phyloP scores from a whole-genome alignment of 1,140 invertebrate species.

The Drosophila watanabei region DNA sequence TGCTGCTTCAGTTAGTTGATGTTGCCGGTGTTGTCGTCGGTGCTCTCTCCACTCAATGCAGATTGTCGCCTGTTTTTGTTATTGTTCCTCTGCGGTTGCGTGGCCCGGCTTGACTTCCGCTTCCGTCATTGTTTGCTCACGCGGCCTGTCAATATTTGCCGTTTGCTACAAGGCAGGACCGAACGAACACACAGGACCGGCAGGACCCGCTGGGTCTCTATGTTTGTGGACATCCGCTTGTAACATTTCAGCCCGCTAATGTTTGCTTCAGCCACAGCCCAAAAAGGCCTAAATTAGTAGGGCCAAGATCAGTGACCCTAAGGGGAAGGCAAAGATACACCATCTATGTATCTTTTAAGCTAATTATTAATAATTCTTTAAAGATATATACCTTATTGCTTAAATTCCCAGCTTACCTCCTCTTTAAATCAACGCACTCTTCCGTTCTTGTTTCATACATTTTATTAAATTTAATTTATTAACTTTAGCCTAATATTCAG shows the following conservation, averaged over 20 bases:
- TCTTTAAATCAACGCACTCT: background rate
- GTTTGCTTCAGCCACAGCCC: constrained; percentile 34
- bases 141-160: constrained; percentile 77
- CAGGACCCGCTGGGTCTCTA: background rate
- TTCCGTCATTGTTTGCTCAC: constrained; percentile 68
- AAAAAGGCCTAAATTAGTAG: constrained; percentile 16
- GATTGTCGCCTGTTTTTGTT: constrained; percentile 48
- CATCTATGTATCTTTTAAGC: background rate
- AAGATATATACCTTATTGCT: background rate
- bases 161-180: constrained; percentile 65
- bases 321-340: background rate
- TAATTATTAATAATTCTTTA: background rate
- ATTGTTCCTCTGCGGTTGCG: constrained; percentile 68
- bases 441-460: constrained; percentile 58
- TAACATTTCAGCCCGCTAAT: constrained; percentile 33
- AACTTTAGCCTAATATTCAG: constrained; percentile 70
- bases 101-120: constrained; percentile 77
- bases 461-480: constrained; percentile 82
- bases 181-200: constrained; percentile 19
- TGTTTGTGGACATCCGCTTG: constrained; percentile 64
- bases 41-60: constrained; percentile 37
- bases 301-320: constrained; percentile 27
- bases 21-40: background rate
- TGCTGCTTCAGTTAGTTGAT: constrained; percentile 47
- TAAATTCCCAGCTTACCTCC: background rate